Percentiles rank a stretch among this genome's conserved stretches.
Evolutionary conservation across 2,797 vertebrate species (phyloP).

Genomic region (Alca torda): DNA sequence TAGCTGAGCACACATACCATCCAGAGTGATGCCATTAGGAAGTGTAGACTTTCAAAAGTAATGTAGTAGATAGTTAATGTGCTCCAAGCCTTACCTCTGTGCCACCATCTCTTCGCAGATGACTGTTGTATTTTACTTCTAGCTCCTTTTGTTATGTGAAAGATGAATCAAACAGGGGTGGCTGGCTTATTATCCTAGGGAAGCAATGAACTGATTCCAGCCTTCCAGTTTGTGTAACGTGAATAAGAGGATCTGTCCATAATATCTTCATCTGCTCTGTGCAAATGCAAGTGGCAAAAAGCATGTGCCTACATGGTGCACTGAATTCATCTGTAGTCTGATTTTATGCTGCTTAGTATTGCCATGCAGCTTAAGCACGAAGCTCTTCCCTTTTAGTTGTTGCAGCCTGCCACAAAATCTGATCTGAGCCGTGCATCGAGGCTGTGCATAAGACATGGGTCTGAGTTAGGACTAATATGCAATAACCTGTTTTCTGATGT

Average conservation of each 20-base stretch:
- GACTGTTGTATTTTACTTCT: neutral
- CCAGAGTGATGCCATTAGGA: neutral
- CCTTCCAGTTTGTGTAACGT: neutral
- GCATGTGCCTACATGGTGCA: neutral
- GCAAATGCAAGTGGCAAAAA: neutral
- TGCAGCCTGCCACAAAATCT: neutral
- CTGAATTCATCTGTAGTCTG: neutral
- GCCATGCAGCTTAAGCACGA: neutral
- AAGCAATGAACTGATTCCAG: neutral
- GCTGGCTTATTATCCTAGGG: neutral
- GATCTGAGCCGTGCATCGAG: neutral
- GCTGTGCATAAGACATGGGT: neutral
- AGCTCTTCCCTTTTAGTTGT: neutral
- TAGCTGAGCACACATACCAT: neutral
- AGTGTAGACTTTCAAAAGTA: neutral
- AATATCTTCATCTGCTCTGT: neutral
- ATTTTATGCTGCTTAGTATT: neutral
- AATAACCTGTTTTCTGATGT: neutral
- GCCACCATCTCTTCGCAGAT: neutral
- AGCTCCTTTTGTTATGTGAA: neutral
- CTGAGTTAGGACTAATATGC: neutral
- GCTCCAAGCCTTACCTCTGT: neutral
- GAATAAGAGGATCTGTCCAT: neutral
- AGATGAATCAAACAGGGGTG: neutral
- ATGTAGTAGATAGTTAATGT: neutral